Evolutionary conservation across 2,113 vertebrate genomes (phyloP).

Genomic region (Neodon shergylaensis): DNA sequence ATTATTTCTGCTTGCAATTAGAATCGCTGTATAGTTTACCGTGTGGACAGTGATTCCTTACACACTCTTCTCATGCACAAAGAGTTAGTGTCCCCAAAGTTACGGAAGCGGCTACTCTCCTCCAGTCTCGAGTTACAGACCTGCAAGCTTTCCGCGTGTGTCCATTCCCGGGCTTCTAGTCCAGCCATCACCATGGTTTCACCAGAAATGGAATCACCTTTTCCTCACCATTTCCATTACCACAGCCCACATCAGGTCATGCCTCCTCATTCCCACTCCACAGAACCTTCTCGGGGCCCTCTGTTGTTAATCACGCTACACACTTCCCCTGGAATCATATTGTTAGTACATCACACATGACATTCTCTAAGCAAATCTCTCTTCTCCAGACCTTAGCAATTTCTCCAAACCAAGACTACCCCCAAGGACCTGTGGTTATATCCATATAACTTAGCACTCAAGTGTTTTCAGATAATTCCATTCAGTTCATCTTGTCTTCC

Average conservation of each 20-base stretch:
- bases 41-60: not conserved
- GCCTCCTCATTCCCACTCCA: not conserved
- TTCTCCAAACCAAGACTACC: not conserved
- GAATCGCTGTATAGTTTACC: not conserved
- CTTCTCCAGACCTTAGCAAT: not conserved
- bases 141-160: not conserved
- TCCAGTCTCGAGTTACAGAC: not conserved
- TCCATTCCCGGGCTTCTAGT: not conserved
- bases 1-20: not conserved
- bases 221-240: not conserved
- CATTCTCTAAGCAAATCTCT: not conserved
- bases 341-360: not conserved
- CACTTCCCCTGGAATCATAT: not conserved
- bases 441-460: not conserved
- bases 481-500: conserved; percentile 32
- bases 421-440: not conserved
- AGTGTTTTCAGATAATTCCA: not conserved
- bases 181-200: not conserved
- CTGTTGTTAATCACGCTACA: not conserved
- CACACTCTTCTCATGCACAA: not conserved
- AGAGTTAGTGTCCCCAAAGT: conserved; percentile 18
- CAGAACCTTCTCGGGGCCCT: not conserved
- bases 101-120: not conserved
- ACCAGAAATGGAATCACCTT: not conserved
- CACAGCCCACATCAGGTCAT: not conserved